phyloP scores from a whole-genome alignment of 1,140 invertebrate species.

The Steinernema feltiae region DNA sequence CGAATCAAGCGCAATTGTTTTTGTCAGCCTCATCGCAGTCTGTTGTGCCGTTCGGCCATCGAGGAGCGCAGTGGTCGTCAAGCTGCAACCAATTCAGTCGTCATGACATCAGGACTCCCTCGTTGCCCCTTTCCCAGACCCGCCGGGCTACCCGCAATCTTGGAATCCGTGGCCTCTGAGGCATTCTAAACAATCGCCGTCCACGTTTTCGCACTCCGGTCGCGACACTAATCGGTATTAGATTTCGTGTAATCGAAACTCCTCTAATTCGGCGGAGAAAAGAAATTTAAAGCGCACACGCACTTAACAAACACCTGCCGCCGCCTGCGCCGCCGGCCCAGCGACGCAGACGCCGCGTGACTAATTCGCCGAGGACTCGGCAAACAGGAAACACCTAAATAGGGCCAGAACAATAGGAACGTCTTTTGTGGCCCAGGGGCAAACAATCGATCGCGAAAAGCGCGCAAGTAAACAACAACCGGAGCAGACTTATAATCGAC shows the following conservation, averaged over 20 bases:
- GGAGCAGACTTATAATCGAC: not conserved
- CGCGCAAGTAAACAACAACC: not conserved
- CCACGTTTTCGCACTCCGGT: not conserved
- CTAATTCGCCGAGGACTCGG: not conserved
- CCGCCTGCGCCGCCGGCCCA: not conserved
- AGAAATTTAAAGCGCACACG: not conserved
- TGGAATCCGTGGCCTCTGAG: not conserved
- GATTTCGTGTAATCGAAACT: not conserved
- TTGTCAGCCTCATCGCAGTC: conserved; percentile 2
- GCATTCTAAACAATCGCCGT: not conserved
- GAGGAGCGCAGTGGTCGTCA: not conserved
- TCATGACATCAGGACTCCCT: conserved; percentile 1
- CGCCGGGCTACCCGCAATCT: not conserved
- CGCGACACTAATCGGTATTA: not conserved
- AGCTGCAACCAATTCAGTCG: not conserved
- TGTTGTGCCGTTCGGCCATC: not conserved
- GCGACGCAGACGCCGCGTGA: too few species aligned
- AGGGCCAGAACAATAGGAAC: not conserved
- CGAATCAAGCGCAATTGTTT: conserved; percentile 13
- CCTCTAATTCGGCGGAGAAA: not conserved
- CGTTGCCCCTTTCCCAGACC: not conserved
- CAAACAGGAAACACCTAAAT: not conserved
- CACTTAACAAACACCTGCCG: conserved; percentile 9
- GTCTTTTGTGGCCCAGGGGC: conserved; percentile 3
- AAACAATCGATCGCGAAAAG: conserved; percentile 15